These are phyloP conservation scores for Cyclophora albipunctata DNA, from an alignment of 2,888 invertebrate species.

Conservation along the genomic window DNA sequence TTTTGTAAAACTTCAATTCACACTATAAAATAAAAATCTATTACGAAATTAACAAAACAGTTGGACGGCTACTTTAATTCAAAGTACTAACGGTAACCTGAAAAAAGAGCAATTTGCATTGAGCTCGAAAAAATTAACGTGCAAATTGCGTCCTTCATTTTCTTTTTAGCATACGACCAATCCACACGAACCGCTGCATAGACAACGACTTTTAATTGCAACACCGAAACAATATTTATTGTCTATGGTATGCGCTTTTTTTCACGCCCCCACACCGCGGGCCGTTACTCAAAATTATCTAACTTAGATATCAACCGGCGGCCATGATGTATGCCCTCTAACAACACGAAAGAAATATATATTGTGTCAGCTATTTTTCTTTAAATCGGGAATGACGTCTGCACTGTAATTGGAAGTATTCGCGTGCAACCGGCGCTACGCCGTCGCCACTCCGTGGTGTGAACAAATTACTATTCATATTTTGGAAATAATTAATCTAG, in stretches of 20 bases:
- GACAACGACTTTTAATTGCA: constrained; percentile 62
- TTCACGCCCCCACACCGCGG: constrained; percentile 37
- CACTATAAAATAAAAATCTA: too few species aligned
- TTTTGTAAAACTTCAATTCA: too few species aligned
- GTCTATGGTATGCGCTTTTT: constrained; percentile 48
- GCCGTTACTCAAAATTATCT: constrained; percentile 73
- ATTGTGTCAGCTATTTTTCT: constrained; percentile 34
- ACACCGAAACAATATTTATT: constrained; percentile 62
- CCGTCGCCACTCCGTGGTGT: constrained; percentile 14
- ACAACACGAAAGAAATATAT: constrained; percentile 47
- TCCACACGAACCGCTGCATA: constrained; percentile 17
- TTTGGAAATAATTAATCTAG: neutral
- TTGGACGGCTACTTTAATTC: too few species aligned
- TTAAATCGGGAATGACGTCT: constrained; percentile 53
- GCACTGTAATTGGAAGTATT: constrained; percentile 29
- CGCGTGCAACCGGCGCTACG: constrained; percentile 33
- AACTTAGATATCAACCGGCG: constrained; percentile 57
- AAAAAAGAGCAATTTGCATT: constrained; percentile 6
- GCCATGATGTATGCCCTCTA: constrained; percentile 54
- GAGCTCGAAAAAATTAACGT: neutral
- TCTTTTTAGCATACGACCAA: constrained; percentile 14
- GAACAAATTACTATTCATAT: neutral
- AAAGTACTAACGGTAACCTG: neutral
- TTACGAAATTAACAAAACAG: too few species aligned
- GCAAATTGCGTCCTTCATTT: constrained; percentile 6